Conservation (phyloP, 2,797 vertebrate genomes). For the Aselliscus stoliczkanus region DNA sequence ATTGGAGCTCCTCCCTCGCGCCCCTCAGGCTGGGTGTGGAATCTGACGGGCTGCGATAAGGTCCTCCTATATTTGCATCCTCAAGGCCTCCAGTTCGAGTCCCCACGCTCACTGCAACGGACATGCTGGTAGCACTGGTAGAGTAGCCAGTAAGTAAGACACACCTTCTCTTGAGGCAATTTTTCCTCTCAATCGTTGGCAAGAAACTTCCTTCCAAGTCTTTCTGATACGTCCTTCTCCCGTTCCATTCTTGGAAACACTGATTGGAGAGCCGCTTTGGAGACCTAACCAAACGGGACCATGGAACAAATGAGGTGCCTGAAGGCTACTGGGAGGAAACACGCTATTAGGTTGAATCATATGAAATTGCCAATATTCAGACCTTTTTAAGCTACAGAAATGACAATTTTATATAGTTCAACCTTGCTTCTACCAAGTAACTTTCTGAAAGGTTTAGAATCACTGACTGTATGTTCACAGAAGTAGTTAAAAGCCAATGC, state of each 20-base stretch:
- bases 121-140: neutral
- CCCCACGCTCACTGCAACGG: neutral
- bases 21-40: neutral
- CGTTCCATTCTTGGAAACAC: neutral
- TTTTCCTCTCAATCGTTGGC: neutral
- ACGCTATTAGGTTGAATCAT: neutral
- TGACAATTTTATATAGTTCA: neutral
- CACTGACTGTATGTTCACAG: neutral
- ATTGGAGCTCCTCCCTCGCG: neutral
- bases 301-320: neutral
- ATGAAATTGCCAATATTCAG: neutral
- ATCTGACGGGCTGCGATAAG: neutral
- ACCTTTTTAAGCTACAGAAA: neutral
- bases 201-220: constrained; percentile 16
- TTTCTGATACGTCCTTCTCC: neutral
- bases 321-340: neutral
- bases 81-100: neutral
- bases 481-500: neutral
- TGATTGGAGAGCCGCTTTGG: neutral
- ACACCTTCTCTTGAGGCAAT: neutral
- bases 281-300: neutral
- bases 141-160: neutral
- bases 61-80: neutral
- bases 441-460: neutral
- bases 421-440: neutral